A percentile compares a stretch with the other conserved stretches of the same genome.
Conservation (phyloP, 2,888 invertebrate genomes). For the Trichogramma evanescens region DNA sequence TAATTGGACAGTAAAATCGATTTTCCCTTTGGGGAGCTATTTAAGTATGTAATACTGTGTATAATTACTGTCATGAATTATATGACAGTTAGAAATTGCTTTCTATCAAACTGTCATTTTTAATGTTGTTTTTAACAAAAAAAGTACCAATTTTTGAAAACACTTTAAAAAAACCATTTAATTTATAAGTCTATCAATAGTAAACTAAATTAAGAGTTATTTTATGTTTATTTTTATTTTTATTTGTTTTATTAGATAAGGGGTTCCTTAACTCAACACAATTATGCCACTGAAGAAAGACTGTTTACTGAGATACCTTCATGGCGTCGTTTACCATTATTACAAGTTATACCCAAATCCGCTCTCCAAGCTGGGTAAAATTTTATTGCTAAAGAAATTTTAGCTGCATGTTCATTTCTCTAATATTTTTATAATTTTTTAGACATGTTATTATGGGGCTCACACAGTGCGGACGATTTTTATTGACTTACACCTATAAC, state of each 20-base stretch:
- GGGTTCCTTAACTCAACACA: slow-evolving; percentile 41
- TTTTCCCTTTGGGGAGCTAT: no score
- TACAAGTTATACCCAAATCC: slow-evolving; percentile 42
- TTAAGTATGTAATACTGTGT: no score
- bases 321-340: slow-evolving; percentile 40
- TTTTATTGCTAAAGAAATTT: not conserved
- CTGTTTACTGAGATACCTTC: slow-evolving; percentile 41
- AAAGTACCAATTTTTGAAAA: no score
- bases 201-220: no score
- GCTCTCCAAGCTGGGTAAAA: slow-evolving; percentile 43
- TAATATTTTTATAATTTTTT: slow-evolving; percentile 25
- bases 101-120: no score
- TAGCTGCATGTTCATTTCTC: not conserved
- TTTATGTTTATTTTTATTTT: not conserved
- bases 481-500: slow-evolving; percentile 72
- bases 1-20: no score
- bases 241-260: slow-evolving; percentile 32
- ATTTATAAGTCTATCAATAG: no score
- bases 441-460: slow-evolving; percentile 92
- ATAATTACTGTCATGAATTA: no score
- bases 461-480: slow-evolving; percentile 87
- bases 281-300: slow-evolving; percentile 43
- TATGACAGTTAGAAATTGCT: no score
- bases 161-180: no score
- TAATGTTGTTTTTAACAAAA: no score